phyloP scores from a whole-genome alignment of 2,113 vertebrate genomes.

The Eretmochelys imbricata region DNA sequence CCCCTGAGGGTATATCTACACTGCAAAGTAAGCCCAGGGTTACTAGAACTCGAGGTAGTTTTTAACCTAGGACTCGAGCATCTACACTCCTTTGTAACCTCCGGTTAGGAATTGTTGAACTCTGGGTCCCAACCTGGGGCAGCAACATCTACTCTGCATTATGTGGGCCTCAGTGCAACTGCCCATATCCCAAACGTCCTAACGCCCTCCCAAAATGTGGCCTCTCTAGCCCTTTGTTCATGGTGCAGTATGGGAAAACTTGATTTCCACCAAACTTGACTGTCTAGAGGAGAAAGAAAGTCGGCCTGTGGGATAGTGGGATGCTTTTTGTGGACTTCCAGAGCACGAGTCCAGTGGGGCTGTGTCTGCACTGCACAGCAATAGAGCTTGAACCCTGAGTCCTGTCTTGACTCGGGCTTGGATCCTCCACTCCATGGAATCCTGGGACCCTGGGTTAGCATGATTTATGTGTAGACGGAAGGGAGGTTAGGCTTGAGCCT shows the following conservation, averaged over 20 bases:
- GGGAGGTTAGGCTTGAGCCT: background rate
- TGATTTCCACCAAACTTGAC: background rate
- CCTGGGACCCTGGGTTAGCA: background rate
- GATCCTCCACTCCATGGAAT: background rate
- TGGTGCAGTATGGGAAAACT: background rate
- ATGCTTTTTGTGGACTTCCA: background rate
- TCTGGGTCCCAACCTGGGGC: background rate
- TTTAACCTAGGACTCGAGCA: background rate
- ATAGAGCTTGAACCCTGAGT: background rate
- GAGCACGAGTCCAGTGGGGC: background rate
- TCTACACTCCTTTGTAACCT: background rate
- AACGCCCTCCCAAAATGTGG: background rate
- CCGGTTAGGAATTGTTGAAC: background rate
- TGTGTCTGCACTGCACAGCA: background rate
- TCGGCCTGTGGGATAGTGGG: background rate
- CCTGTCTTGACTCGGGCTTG: background rate
- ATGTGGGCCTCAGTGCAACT: background rate
- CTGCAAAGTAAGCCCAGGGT: background rate
- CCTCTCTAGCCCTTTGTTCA: background rate
- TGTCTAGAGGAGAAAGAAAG: background rate
- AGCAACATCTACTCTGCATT: background rate
- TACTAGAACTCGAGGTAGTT: background rate
- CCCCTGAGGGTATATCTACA: background rate
- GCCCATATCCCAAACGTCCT: background rate
- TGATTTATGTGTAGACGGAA: background rate